Percentiles rank a stretch among this genome's conserved stretches.
Conservation (phyloP, 2,797 vertebrate genomes). For the Melopsittacus undulatus region DNA sequence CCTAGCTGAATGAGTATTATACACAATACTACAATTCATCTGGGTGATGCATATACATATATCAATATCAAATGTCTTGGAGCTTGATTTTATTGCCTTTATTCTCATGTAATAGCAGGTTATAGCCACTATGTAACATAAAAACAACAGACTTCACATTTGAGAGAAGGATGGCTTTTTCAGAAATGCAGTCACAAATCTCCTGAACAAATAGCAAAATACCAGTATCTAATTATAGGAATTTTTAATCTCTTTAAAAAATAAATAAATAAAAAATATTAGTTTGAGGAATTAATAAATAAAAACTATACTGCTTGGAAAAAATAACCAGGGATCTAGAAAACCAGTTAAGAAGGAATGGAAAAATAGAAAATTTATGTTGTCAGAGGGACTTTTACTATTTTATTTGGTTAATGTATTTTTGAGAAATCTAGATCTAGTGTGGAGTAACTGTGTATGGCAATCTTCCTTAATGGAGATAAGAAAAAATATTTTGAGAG, state of each 20-base stretch:
- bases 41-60: background rate
- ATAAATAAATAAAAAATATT: background rate
- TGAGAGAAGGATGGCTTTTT: background rate
- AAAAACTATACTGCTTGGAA: background rate
- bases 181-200: background rate
- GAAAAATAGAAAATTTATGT: background rate
- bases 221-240: background rate
- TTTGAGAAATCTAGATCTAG: background rate
- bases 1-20: background rate
- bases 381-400: background rate
- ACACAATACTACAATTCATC: background rate
- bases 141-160: background rate
- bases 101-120: background rate
- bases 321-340: background rate
- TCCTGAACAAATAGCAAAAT: background rate
- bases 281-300: background rate
- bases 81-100: background rate
- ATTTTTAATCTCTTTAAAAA: background rate
- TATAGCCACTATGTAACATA: background rate
- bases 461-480: background rate
- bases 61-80: background rate
- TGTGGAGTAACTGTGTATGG: background rate
- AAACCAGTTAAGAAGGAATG: background rate
- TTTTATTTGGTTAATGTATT: background rate
- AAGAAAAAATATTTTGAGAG: background rate